Percentiles rank a stretch among this genome's conserved stretches.
Evolutionary conservation across 2,113 vertebrate genomes (phyloP).

Genomic region (Seriola rivoliana): DNA sequence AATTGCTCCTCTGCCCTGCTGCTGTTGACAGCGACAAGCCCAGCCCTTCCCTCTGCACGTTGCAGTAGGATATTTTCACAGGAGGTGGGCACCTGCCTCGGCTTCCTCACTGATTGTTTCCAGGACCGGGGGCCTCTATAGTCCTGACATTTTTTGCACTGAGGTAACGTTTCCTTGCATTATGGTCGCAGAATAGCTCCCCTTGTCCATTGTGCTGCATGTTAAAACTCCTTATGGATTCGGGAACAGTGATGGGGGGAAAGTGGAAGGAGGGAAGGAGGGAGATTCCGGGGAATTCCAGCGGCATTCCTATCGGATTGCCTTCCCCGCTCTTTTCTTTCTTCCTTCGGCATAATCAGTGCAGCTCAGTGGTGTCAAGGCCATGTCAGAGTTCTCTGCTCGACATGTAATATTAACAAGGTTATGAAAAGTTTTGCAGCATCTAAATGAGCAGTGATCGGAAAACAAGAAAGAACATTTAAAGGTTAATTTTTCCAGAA

Average conservation of each 20-base stretch:
- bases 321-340: slow-evolving; percentile 45
- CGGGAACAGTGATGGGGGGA: slow-evolving; percentile 48
- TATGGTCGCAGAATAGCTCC: slow-evolving; percentile 77
- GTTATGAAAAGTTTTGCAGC: too few relatives aligned
- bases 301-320: slow-evolving; percentile 73
- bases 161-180: slow-evolving; percentile 81
- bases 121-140: slow-evolving; percentile 62
- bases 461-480: too few relatives aligned
- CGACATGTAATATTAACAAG: neutral
- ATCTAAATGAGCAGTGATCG: neutral
- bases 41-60: slow-evolving; percentile 42
- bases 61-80: slow-evolving; percentile 73
- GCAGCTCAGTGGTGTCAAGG: slow-evolving; percentile 55
- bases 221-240: slow-evolving; percentile 72
- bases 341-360: slow-evolving; percentile 38
- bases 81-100: slow-evolving; percentile 77
- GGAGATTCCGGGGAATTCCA: slow-evolving; percentile 77
- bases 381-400: slow-evolving; percentile 4
- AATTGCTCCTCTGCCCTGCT: slow-evolving; percentile 43
- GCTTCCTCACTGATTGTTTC: slow-evolving; percentile 79
- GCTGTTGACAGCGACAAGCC: slow-evolving; percentile 43
- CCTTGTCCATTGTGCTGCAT: slow-evolving; percentile 71
- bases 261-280: slow-evolving; percentile 20
- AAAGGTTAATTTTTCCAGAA: too few relatives aligned
- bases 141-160: slow-evolving; percentile 69